phyloP scores from a whole-genome alignment of 2,113 vertebrate species.

The Colaptes auratus region DNA sequence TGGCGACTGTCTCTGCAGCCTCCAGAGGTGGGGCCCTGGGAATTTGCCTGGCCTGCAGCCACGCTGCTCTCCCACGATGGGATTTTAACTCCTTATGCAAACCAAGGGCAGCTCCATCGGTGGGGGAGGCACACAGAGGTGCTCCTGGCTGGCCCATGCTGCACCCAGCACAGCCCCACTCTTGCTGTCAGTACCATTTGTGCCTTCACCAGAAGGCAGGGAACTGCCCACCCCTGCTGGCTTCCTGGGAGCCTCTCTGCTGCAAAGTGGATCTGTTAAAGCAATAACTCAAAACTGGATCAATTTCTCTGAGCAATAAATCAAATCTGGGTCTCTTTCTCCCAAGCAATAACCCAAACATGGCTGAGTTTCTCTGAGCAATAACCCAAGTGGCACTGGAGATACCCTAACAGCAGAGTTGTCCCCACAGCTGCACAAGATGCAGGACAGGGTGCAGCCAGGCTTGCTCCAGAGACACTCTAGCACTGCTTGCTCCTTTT shows the following conservation, averaged over 20 bases:
- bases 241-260: background rate
- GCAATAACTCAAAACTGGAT: background rate
- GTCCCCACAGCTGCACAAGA: rapidly evolving
- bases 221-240: background rate
- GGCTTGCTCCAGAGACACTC: background rate
- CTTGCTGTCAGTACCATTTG: background rate
- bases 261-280: rapidly evolving
- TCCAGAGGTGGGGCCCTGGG: background rate
- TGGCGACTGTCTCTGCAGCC: background rate
- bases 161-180: background rate
- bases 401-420: background rate
- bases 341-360: rapidly evolving
- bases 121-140: background rate
- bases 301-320: background rate
- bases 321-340: rapidly evolving
- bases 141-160: background rate
- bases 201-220: constrained; percentile 28
- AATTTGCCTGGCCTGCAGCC: background rate
- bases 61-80: background rate
- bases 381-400: background rate
- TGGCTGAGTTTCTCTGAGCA: background rate
- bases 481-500: background rate
- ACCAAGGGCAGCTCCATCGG: background rate
- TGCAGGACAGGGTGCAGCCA: rapidly evolving
- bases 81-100: background rate